Evolutionary conservation across 2,888 invertebrate genomes (phyloP).

Genomic region (Trachelus iudaicus): DNA sequence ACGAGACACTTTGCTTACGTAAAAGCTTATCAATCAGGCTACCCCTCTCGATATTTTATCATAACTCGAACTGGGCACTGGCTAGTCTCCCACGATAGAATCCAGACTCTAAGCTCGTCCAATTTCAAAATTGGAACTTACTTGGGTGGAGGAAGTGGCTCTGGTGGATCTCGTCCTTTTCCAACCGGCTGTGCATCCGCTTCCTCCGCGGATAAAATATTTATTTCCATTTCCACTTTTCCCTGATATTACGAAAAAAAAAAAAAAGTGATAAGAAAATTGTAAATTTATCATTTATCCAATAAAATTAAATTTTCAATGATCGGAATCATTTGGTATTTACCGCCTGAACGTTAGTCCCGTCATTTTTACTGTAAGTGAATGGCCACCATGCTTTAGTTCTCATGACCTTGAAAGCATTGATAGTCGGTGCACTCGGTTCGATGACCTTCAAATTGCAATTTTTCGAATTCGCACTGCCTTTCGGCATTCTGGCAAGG

Average conservation of each 20-base stretch:
- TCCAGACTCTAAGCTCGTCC: too few species aligned
- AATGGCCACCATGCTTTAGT: conserved; percentile 80
- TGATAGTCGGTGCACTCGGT: conserved; percentile 67
- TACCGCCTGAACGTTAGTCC: conserved; percentile 54
- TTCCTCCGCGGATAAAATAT: conserved; percentile 71
- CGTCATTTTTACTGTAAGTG: conserved; percentile 48
- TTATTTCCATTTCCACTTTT: conserved; percentile 76
- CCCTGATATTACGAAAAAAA: conserved; percentile 71
- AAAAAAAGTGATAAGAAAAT: not conserved
- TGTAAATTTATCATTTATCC: conserved; percentile 17
- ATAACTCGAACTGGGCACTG: too few species aligned
- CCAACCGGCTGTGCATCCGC: conserved; percentile 75
- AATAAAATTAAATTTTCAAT: not conserved
- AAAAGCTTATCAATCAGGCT: too few species aligned
- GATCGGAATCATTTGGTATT: conserved; percentile 13
- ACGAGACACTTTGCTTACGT: too few species aligned
- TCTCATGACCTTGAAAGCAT: conserved; percentile 73
- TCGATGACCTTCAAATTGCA: conserved; percentile 67
- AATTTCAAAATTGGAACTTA: conserved; percentile 58
- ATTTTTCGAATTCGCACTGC: conserved; percentile 66
- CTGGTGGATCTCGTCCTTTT: conserved; percentile 73
- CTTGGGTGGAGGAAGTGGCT: conserved; percentile 73
- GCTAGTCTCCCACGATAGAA: not conserved
- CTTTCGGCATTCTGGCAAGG: conserved; percentile 71
- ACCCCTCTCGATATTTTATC: too few species aligned